Percentiles rank a stretch among this genome's conserved stretches.
These are phyloP conservation scores for Lutjanus campechanus DNA, from an alignment of 2,797 vertebrate genomes.

Conservation along the genomic window DNA sequence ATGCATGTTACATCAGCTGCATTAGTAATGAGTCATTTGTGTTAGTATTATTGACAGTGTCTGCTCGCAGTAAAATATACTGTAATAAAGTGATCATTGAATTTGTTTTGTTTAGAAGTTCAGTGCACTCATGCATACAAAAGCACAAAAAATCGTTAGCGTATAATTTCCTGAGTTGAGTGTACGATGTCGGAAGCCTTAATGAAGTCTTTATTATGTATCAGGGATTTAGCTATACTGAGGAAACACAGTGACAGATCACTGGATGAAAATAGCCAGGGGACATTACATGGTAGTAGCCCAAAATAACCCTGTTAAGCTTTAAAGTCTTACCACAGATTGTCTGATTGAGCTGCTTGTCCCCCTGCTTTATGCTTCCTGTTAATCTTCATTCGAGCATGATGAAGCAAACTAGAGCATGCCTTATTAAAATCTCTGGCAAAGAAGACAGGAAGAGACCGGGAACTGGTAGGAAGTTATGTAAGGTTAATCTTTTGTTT, in stretches of 20 bases:
- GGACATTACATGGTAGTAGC: constrained; percentile 59
- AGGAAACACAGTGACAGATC: constrained; percentile 55
- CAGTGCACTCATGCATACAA: constrained; percentile 7
- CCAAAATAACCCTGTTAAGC: constrained; percentile 74
- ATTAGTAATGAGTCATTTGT: not conserved
- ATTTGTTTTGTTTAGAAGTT: constrained; percentile 20
- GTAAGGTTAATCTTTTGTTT: constrained; percentile 68
- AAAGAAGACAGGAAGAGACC: constrained; percentile 49
- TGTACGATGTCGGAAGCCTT: constrained; percentile 32
- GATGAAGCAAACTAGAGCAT: constrained; percentile 73
- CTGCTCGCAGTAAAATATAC: too few relatives aligned
- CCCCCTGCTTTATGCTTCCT: constrained; percentile 40
- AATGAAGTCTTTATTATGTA: constrained; percentile 59
- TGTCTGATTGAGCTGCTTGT: constrained; percentile 72
- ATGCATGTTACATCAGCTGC: not conserved
- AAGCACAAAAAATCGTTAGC: not conserved
- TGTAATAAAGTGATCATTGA: constrained; percentile 1
- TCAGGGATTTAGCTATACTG: constrained; percentile 48
- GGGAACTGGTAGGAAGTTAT: constrained; percentile 53
- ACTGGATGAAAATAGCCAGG: constrained; percentile 49
- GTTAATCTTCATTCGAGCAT: constrained; percentile 71
- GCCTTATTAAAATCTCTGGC: constrained; percentile 63
- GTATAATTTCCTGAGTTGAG: constrained; percentile 32
- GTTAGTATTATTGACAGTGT: not conserved
- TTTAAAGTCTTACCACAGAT: constrained; percentile 72